A percentile compares a stretch with the other conserved stretches of the same genome.
These are phyloP conservation scores for Falco berigora DNA, from an alignment of 2,797 vertebrate species.

Conservation along the genomic window DNA sequence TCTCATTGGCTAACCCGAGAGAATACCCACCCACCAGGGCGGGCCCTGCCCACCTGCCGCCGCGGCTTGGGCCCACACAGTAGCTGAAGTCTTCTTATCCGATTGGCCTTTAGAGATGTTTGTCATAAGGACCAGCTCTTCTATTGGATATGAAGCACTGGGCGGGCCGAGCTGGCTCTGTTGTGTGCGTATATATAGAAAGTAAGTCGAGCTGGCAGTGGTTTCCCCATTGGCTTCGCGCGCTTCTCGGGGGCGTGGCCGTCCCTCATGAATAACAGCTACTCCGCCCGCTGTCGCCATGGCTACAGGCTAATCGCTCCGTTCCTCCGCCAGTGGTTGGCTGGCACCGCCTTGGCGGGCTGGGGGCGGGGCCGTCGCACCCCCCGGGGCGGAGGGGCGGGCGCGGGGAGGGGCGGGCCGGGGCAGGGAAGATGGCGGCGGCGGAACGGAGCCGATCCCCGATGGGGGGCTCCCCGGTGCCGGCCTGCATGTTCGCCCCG, in stretches of 20 bases:
- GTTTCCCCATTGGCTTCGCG: slow-evolving; percentile 6
- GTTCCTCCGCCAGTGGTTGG: neutral
- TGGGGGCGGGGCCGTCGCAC: neutral
- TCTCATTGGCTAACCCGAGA: rapidly evolving
- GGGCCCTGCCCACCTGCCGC: rapidly evolving
- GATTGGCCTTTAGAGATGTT: neutral
- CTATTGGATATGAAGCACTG: neutral
- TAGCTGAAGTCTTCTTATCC: rapidly evolving
- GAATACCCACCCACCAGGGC: neutral
- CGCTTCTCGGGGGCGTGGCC: neutral
- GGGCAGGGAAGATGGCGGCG: slow-evolving; percentile 76
- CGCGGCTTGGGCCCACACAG: neutral
- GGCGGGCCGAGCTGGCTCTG: neutral
- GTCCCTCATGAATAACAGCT: rapidly evolving
- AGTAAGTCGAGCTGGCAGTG: slow-evolving; percentile 30
- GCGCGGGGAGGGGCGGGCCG: neutral
- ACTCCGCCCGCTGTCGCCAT: neutral
- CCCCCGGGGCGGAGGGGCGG: neutral
- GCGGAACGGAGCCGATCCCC: slow-evolving; percentile 73
- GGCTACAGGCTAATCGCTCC: neutral
- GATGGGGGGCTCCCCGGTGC: slow-evolving; percentile 75
- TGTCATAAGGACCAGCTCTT: rapidly evolving
- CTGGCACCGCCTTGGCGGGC: neutral
- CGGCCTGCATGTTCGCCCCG: slow-evolving; percentile 91
- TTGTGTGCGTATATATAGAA: neutral